A percentile compares a stretch with the other conserved stretches of the same genome.
phyloP scores from a whole-genome alignment of 2,113 vertebrate species.

The Percina caprodes region DNA sequence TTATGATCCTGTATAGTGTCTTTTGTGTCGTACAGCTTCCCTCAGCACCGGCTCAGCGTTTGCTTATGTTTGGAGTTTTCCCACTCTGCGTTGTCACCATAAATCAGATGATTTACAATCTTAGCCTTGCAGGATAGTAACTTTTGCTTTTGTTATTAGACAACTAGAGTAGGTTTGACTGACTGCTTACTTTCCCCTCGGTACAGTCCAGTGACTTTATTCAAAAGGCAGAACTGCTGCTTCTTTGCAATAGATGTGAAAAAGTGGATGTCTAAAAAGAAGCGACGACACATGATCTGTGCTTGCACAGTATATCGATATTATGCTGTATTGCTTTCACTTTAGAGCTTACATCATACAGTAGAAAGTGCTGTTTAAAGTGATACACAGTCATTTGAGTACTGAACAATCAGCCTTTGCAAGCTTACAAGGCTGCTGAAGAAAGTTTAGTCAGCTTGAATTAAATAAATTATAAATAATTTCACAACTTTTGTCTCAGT shows the following conservation, averaged over 20 bases:
- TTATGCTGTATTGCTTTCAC: slow-evolving; percentile 54
- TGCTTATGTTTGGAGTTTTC: slow-evolving; percentile 80
- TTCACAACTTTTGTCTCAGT: not conserved
- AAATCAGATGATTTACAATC: slow-evolving; percentile 83
- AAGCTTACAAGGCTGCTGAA: not conserved
- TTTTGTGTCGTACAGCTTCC: slow-evolving; percentile 48
- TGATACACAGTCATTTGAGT: slow-evolving; percentile 35
- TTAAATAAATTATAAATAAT: too few species aligned
- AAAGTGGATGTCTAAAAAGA: slow-evolving; percentile 42
- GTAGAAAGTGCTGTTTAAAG: slow-evolving; percentile 54
- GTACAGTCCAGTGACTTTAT: slow-evolving; percentile 58
- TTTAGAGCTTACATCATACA: slow-evolving; percentile 49
- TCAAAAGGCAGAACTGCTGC: slow-evolving; percentile 47
- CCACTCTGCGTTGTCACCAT: slow-evolving; percentile 74
- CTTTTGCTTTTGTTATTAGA: slow-evolving; percentile 75
- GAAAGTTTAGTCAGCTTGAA: slow-evolving; percentile 16
- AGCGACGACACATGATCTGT: slow-evolving; percentile 48
- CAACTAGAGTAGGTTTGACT: slow-evolving; percentile 67
- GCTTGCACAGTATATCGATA: slow-evolving; percentile 54
- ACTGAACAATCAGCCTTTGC: slow-evolving; percentile 30
- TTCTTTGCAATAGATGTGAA: slow-evolving; percentile 20
- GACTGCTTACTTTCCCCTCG: slow-evolving; percentile 66
- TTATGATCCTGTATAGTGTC: slow-evolving; percentile 37
- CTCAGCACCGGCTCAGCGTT: slow-evolving; percentile 69
- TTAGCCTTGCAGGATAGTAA: slow-evolving; percentile 70